Base-by-base conservation (phyloP, 2,888 invertebrate genomes). In the Crepidodera aurea region DNA sequence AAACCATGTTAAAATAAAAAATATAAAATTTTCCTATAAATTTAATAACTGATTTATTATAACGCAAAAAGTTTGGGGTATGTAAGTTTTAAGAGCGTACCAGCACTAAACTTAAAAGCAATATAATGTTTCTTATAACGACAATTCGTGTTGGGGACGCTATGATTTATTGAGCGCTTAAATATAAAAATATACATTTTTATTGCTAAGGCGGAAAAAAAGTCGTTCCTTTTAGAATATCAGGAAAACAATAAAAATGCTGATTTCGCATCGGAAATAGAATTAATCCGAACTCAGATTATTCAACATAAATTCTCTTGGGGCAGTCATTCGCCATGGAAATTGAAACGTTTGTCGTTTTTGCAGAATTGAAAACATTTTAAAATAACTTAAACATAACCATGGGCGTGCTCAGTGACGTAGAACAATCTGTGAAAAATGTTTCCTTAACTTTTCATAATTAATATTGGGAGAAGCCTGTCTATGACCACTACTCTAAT, bases 161-260 rank as follows among this genome's bases (percentile, higher is more conserved):
- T 37, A 57, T 50, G 57, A 57, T 57, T 48, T 39, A 57, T 50
- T n/a, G 25, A 39, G 50, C 37, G 27, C 57, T 50, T 39, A 48
- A 50, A 48, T 57, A 48, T 39, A 48, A 57, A 57, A 48, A 48
- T 50, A 37, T 48, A 50, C 57, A 57, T 48, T 57, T 57, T 57
- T 57, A 57, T 57, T 37, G 57, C 27, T 48, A n/a, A 4, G 55
- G 46, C 42, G 42, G 18, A 12, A 54, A 56, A 55, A 46, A 25
- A 55, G 32, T 44, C 51, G 51, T 32, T 39, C 22, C 13, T 15
- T 12, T 13, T 25, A 6, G 13, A 16, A 18, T 39, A 37, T 57
- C 15, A 16, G 37, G 18, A 57, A 39, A 57, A 57, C 57, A 57
- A 57, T 57, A 48, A 57, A 57, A 57, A 57, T 50, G 57, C 48